Percentiles rank a stretch among this genome's conserved stretches.
These are phyloP conservation scores for Platysternon megacephalum DNA, from an alignment of 2,113 vertebrate species.

Conservation along the genomic window DNA sequence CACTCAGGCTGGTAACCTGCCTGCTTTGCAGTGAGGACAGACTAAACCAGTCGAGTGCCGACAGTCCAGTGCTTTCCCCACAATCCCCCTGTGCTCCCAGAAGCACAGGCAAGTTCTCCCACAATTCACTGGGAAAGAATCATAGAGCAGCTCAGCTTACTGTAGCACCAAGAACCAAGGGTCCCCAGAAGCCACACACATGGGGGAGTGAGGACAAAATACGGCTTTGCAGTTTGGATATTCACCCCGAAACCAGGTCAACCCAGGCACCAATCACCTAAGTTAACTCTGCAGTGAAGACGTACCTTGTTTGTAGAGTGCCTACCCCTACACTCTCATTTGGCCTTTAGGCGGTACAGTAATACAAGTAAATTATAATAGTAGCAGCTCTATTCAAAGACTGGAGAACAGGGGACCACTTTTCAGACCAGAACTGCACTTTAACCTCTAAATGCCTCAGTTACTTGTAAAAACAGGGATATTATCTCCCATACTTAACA, in stretches of 20 bases:
- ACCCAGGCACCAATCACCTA: not conserved
- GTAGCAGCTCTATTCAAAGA: not conserved
- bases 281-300: accelerated
- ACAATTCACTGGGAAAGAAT: not conserved
- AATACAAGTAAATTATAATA: accelerated
- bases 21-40: not conserved
- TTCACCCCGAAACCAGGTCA: not conserved
- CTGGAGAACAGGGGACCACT: not conserved
- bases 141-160: not conserved
- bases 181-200: not conserved
- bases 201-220: not conserved
- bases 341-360: not conserved
- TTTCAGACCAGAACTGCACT: not conserved
- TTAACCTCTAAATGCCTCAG: not conserved
- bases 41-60: not conserved
- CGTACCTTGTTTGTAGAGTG: accelerated
- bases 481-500: not conserved
- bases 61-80: not conserved
- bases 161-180: not conserved
- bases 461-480: not conserved
- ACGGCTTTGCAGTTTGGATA: not conserved
- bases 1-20: not conserved
- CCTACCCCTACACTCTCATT: accelerated
- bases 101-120: not conserved
- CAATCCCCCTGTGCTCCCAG: not conserved